These are phyloP conservation scores for Etheostoma perlongum DNA, from an alignment of 2,797 vertebrate genomes.

Conservation along the genomic window DNA sequence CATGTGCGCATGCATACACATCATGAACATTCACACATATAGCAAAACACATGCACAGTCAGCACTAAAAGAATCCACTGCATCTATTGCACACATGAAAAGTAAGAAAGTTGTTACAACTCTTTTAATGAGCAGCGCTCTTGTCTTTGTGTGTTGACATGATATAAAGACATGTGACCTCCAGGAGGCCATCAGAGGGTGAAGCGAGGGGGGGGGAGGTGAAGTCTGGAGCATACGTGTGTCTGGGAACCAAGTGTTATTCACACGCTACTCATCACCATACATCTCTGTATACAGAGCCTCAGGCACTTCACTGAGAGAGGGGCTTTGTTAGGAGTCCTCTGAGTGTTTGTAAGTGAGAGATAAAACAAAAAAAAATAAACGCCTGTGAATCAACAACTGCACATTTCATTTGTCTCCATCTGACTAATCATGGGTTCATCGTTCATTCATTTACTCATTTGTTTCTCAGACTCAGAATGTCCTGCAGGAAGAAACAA, in stretches of 20 bases:
- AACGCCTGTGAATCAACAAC: slow-evolving; percentile 57
- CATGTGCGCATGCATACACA: background rate
- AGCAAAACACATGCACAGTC: background rate
- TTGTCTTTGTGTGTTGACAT: slow-evolving; percentile 61
- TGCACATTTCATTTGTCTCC: slow-evolving; percentile 43
- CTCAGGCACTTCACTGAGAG: slow-evolving; percentile 67
- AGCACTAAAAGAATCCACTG: background rate
- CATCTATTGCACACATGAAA: background rate
- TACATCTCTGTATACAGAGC: slow-evolving; percentile 57
- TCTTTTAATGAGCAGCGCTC: slow-evolving; percentile 32
- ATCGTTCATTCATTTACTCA: slow-evolving; percentile 30
- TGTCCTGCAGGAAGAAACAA: background rate
- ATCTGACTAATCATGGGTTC: slow-evolving; percentile 47
- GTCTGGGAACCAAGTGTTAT: slow-evolving; percentile 80
- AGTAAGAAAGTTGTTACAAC: background rate
- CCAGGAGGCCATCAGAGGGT: slow-evolving; percentile 58
- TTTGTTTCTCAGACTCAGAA: slow-evolving; percentile 31
- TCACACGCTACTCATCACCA: slow-evolving; percentile 76
- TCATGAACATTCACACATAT: background rate
- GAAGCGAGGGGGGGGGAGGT: slow-evolving; percentile 53
- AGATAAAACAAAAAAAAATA: slow-evolving; percentile 11
- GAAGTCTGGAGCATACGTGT: slow-evolving; percentile 61
- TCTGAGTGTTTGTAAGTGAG: slow-evolving; percentile 56
- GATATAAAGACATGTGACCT: slow-evolving; percentile 75
- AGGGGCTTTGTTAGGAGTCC: slow-evolving; percentile 65